Base-by-base conservation (phyloP, 2,888 invertebrate genomes). In the Tinea pellionella region DNA sequence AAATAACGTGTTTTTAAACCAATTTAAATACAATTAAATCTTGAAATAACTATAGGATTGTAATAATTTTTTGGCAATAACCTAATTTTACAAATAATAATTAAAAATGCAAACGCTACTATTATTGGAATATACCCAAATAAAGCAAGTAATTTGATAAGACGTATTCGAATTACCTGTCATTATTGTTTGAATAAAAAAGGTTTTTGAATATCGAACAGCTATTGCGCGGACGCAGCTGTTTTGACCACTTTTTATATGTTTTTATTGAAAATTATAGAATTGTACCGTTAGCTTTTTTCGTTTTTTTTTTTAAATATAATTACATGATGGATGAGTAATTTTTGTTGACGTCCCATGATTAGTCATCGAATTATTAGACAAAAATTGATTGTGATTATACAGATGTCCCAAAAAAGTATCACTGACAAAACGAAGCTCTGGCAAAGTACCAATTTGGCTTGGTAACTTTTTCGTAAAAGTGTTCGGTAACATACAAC, bases 181-280 rank as follows among this genome's bases (percentile, higher is more conserved):
- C 19, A 57, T 32, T 57, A 57, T 57, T 32, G 30, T 57, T 32
- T 15, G 32, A 57, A 76, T 74, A 75, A 72, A 66, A 65, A 74
- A 72, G 69, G 70, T 74, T 77, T 80, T 78, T 78, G 75, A 79
- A 79, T 78, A 78, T 77, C 71, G 75, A 74, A 73, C 68, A 69
- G 29, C 57, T 69, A 66, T 63, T 66, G 73, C 72, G 69, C 68
- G 65, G 68, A 73, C 76, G 84, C 83, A 84, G 82, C 78, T 83
- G 84, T 74, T 76, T 73, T 76, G 75, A 75, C 75, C 77, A 72
- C 75, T 82, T 85, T 78, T 86, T 84, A 69, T 78, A 65, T 62
- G 64, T 68, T 75, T 15, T 77, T 74, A 77, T 78, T 76, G 77
- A 74, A 77, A 72, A 56, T 30, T 19, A 30, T 13, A 9, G 11